phyloP scores from a whole-genome alignment of 2,113 vertebrate species.

The Phaethornis superciliosus region DNA sequence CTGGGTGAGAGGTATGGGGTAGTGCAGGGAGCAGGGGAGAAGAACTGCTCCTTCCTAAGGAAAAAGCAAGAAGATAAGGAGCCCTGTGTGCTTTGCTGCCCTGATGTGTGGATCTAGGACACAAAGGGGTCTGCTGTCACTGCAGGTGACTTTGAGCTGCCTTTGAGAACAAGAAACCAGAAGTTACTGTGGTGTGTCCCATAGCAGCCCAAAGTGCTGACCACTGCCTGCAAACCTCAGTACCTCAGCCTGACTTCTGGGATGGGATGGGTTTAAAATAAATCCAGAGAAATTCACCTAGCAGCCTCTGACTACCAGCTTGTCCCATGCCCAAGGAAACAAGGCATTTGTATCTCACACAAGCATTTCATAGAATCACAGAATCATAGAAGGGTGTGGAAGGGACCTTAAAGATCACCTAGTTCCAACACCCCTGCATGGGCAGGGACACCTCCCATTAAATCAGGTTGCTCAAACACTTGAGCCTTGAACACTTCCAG shows the following conservation, averaged over 20 bases:
- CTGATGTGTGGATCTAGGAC: neutral
- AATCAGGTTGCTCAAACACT: too few species aligned
- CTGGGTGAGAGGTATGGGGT: neutral
- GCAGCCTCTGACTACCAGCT: neutral
- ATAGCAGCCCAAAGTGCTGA: neutral
- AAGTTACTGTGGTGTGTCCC: neutral
- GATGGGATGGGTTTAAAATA: neutral
- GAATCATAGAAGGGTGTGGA: too few species aligned
- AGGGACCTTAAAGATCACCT: too few species aligned
- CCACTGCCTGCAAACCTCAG: neutral
- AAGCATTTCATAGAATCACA: neutral
- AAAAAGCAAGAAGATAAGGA: neutral
- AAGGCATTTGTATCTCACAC: neutral
- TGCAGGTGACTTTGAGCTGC: neutral
- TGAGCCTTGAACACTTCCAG: too few species aligned
- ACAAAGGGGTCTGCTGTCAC: fast-evolving
- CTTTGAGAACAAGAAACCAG: neutral
- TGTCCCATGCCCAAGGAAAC: neutral
- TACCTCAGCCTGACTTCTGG: neutral
- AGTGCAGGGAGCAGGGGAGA: neutral
- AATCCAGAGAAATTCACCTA: neutral
- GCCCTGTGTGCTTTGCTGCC: neutral
- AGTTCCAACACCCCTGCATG: too few species aligned
- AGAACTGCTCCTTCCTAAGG: neutral
- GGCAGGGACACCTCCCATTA: too few species aligned